Evolutionary conservation across 1,140 invertebrate genomes (phyloP).

Genomic region (Rhagoletis pomonella): DNA sequence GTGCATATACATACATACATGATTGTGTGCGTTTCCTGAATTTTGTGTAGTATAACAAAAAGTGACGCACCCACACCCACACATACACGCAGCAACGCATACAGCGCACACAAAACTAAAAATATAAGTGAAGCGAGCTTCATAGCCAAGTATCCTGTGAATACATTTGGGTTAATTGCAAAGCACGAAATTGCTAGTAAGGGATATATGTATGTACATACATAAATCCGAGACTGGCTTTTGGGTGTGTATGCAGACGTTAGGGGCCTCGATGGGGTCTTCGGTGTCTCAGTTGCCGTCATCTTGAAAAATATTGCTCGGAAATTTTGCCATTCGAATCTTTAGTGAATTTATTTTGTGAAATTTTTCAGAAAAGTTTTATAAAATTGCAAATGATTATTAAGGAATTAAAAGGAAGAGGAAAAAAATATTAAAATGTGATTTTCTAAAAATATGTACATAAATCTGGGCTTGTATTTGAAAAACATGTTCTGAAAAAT

Average conservation of each 20-base stretch:
- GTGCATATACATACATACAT: neutral
- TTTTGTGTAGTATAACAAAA: slow-evolving; percentile 43
- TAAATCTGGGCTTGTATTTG: too few species aligned
- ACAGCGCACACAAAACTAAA: neutral
- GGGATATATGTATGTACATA: neutral
- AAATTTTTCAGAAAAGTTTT: too few species aligned
- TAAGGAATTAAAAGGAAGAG: too few species aligned
- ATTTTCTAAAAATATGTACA: too few species aligned
- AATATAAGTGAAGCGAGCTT: neutral
- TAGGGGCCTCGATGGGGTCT: neutral
- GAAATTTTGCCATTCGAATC: neutral
- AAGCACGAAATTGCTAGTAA: neutral
- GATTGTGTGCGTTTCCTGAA: neutral
- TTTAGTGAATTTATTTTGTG: neutral
- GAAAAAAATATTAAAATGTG: too few species aligned
- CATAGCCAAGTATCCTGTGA: neutral
- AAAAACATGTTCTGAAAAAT: too few species aligned
- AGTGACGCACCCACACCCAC: slow-evolving; percentile 32
- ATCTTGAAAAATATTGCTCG: too few species aligned
- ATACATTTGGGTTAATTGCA: slow-evolving; percentile 43
- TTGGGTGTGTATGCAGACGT: neutral
- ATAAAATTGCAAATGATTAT: too few species aligned
- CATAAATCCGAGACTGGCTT: slow-evolving; percentile 5
- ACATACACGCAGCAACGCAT: neutral
- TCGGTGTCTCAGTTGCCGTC: neutral